A percentile compares a stretch with the other conserved stretches of the same genome.
Conservation (phyloP, 2,797 vertebrate species). For the Salmo trutta region DNA sequence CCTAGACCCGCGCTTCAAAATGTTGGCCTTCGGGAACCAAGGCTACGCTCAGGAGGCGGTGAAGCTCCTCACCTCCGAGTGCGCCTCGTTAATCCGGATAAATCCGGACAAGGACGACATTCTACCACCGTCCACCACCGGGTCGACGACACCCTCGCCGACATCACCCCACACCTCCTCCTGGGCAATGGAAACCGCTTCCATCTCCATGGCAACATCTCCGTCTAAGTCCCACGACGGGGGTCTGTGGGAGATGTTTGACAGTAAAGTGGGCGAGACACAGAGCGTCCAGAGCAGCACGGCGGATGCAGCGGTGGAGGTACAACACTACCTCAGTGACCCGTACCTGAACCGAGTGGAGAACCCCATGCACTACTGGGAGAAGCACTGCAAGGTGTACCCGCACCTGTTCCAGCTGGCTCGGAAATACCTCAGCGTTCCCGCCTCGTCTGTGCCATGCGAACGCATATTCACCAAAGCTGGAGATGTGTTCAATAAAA, state of each 20-base stretch:
- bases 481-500: slow-evolving; percentile 6
- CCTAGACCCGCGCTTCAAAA: slow-evolving; percentile 24
- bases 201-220: background rate
- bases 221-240: background rate
- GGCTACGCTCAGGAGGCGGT: slow-evolving; percentile 12
- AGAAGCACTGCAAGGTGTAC: slow-evolving; percentile 15
- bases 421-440: slow-evolving; percentile 22
- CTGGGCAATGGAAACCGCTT: background rate
- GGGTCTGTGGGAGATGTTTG: slow-evolving; percentile 21
- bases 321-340: slow-evolving; percentile 23
- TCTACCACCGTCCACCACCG: background rate
- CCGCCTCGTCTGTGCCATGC: slow-evolving; percentile 12
- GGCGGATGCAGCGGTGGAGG: slow-evolving; percentile 23
- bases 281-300: slow-evolving; percentile 14
- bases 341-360: slow-evolving; percentile 26
- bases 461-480: slow-evolving; percentile 11
- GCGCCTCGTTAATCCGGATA: slow-evolving; percentile 5
- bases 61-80: slow-evolving; percentile 22
- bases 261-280: slow-evolving; percentile 16
- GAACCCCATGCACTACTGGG: slow-evolving; percentile 25
- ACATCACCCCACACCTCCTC: background rate
- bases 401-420: slow-evolving; percentile 20
- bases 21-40: slow-evolving; percentile 20
- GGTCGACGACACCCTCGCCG: background rate
- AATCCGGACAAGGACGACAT: background rate